Conservation (phyloP, 2,113 vertebrate species). For the Coryphaenoides rupestris region DNA sequence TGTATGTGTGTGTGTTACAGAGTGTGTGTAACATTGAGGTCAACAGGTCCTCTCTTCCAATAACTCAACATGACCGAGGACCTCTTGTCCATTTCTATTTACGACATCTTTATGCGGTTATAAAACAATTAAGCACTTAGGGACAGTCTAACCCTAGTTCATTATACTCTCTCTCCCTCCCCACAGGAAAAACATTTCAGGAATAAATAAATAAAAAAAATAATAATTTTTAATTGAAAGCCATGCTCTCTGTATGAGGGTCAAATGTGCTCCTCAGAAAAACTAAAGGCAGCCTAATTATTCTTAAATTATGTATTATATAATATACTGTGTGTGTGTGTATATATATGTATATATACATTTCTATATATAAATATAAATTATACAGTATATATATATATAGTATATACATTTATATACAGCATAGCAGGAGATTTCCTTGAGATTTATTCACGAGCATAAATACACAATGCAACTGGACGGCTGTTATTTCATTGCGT, state of each 20-base stretch:
- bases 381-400: too few relatives aligned
- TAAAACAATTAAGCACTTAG: slow-evolving; percentile 64
- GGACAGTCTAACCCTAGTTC: slow-evolving; percentile 51
- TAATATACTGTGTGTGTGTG: too few relatives aligned
- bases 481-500: too few relatives aligned
- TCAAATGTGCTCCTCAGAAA: slow-evolving; percentile 20
- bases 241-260: slow-evolving; percentile 30
- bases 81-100: slow-evolving; percentile 51
- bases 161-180: slow-evolving; percentile 44
- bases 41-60: slow-evolving; percentile 41
- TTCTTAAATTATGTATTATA: too few relatives aligned
- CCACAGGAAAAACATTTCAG: too few relatives aligned
- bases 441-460: too few relatives aligned
- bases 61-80: slow-evolving; percentile 33
- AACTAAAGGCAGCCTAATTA: neutral
- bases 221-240: slow-evolving; percentile 40
- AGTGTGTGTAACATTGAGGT: too few relatives aligned
- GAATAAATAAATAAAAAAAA: neutral
- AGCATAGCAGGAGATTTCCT: too few relatives aligned
- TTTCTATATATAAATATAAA: too few relatives aligned
- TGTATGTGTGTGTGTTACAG: neutral
- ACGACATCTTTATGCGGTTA: slow-evolving; percentile 60
- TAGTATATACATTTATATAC: neutral
- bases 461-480: too few relatives aligned
- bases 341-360: too few relatives aligned